Percentiles rank a stretch among this genome's conserved stretches.
These are phyloP conservation scores for Lamproptera curius DNA, from an alignment of 2,888 invertebrate genomes.

Conservation along the genomic window DNA sequence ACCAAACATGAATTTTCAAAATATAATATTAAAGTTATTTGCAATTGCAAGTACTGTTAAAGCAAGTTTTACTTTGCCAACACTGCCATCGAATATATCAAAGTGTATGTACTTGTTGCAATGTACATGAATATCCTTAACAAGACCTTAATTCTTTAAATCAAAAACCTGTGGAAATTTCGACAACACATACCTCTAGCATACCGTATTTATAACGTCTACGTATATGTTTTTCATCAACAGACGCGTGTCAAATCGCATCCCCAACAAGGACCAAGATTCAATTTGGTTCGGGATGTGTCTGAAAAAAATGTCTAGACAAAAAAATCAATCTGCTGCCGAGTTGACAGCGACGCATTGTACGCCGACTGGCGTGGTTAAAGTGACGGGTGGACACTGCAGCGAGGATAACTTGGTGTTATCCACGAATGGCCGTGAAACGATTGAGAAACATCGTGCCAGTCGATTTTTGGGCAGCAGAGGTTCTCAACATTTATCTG, in stretches of 20 bases:
- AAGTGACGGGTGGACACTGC: constrained; percentile 58
- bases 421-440: constrained; percentile 59
- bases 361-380: constrained; percentile 62
- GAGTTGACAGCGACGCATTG: constrained; percentile 66
- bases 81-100: no score
- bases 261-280: constrained; percentile 41
- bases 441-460: constrained; percentile 34
- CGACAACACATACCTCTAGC: no score
- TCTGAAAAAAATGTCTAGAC: constrained; percentile 43
- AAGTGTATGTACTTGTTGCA: no score
- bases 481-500: constrained; percentile 44
- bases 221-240: constrained; percentile 17
- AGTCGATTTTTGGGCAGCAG: constrained; percentile 29
- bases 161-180: no score
- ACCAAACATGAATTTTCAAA: no score
- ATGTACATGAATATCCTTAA: no score
- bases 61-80: no score
- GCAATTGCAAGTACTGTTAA: no score
- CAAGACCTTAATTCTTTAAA: no score
- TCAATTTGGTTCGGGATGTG: constrained; percentile 55
- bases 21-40: no score
- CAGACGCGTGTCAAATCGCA: constrained; percentile 27
- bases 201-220: no score
- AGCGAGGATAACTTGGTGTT: constrained; percentile 60
- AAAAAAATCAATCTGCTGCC: constrained; percentile 74